Conservation (phyloP, 1,140 invertebrate genomes). For the Aphelinus certus region DNA sequence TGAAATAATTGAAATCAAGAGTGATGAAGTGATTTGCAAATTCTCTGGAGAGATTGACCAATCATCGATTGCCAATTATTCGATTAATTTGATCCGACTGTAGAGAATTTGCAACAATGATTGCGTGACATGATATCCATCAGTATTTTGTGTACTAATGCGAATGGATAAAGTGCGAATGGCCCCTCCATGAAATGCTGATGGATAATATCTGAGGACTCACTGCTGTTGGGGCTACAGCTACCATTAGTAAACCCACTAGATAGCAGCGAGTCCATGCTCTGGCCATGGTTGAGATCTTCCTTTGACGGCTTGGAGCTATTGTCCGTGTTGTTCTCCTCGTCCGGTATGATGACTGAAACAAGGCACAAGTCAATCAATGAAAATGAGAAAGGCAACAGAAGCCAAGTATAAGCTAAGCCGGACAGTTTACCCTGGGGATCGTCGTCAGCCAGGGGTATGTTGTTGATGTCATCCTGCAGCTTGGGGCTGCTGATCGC, state of each 20-base stretch:
- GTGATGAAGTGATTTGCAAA: too few relatives aligned
- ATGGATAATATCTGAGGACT: conserved; percentile 44
- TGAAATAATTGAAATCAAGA: too few relatives aligned
- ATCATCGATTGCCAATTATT: too few relatives aligned
- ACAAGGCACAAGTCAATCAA: conserved; percentile 33
- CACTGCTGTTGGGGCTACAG: conserved; percentile 81
- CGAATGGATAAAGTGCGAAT: too few relatives aligned
- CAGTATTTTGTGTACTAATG: too few relatives aligned
- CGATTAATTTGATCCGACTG: too few relatives aligned
- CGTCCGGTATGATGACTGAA: conserved; percentile 83
- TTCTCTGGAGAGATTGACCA: too few relatives aligned
- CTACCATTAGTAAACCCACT: conserved; percentile 86
- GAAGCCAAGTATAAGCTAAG: not conserved
- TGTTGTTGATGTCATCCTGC: conserved; percentile 82
- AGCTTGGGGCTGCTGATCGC: conserved; percentile 63
- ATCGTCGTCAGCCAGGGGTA: conserved; percentile 90
- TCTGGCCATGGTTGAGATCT: conserved; percentile 76
- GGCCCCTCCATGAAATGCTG: too few relatives aligned
- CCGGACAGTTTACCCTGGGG: conserved; percentile 74
- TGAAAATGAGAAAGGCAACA: conserved; percentile 8
- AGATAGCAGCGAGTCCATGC: conserved; percentile 90
- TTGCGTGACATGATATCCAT: too few relatives aligned
- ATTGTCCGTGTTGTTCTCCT: conserved; percentile 67
- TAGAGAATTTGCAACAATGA: too few relatives aligned
- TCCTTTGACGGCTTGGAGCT: conserved; percentile 68